Base-by-base conservation (phyloP, 2,888 invertebrate species). In the Strigamia crassipes region DNA sequence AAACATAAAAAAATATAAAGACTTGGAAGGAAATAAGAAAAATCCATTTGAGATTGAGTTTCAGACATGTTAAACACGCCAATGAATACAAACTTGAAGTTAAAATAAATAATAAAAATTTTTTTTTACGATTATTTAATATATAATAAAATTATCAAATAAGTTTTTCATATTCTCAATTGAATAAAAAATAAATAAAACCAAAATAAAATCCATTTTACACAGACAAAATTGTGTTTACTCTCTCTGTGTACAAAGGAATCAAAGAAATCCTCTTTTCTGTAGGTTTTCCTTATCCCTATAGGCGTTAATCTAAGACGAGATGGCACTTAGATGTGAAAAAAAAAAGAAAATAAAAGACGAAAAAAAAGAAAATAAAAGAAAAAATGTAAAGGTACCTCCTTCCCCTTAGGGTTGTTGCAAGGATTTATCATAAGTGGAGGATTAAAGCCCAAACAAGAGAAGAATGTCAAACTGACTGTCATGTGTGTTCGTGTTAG, bases 401-500 rank as follows among this genome's bases (percentile, higher is more conserved):
- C 73, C 73, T 73, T 73, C 73, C 73, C 73, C 73, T 73, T 13
- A 27, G 73, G 73, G 73, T 27, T 73, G 73, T 18, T 56, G 56
- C 56, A 18, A 73, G 73, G 73, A 73, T 73, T 73, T 73, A 73
- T 73, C 73, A 73, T 73, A 73, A 73, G 73, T 73, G 73, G 73
- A 31, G 73, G 73, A 73, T 73, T 73, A 73, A 73, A 73, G 23
- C 73, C 73, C 73, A 73, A 73, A 56, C 27, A 73, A 73, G 73
- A 73, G 73, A 27, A 73, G 73, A 73, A 73, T 73, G 73, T 73
- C 73, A 73, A 73, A 73, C 23, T 73, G 73, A 27, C 31, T 73
- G 73, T 73, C 73, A 73, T 73, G 73, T 73, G 73, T 31, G 73
- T 73, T 73, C 73, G 73, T 73, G 73, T 73, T 73, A 73, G 23